Conservation (phyloP, 1,140 invertebrate genomes). For the Meloidogyne hapla region DNA sequence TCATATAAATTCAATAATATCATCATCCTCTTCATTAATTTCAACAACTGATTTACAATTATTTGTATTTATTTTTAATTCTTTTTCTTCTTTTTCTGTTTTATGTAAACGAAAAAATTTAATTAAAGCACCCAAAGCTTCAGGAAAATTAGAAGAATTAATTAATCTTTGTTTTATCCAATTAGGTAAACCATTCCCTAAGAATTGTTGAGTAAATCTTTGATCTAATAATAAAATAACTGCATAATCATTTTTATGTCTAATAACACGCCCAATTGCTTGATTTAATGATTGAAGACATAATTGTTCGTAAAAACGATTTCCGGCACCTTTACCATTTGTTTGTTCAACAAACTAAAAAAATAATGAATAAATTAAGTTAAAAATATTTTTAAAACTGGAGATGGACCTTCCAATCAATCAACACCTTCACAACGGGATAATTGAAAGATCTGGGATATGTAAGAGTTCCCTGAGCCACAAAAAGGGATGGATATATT, state of each 20-base stretch:
- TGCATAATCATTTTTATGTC: conserved; percentile 87
- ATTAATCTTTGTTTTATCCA: conserved; percentile 33
- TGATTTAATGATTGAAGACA: conserved; percentile 92
- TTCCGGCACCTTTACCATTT: conserved; percentile 58
- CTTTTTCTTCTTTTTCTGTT: too few relatives aligned
- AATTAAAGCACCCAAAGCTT: conserved; percentile 24
- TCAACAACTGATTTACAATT: not conserved
- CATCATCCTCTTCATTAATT: not conserved
- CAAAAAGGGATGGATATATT: too few relatives aligned
- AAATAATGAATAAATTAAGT: not conserved
- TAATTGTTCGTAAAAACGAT: conserved; percentile 87
- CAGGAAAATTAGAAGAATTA: conserved; percentile 9
- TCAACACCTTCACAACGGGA: too few relatives aligned
- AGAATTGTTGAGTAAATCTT: conserved; percentile 64
- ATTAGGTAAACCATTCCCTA: conserved; percentile 20
- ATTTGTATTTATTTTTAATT: not conserved
- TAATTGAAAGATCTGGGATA: too few relatives aligned
- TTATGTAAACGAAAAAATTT: conserved; percentile 24
- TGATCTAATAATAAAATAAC: conserved; percentile 87
- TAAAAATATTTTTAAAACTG: not conserved
- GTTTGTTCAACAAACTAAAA: conserved; percentile 3
- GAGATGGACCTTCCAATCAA: too few relatives aligned
- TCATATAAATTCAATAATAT: too few relatives aligned
- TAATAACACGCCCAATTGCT: conserved; percentile 88
- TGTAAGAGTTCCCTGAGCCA: too few relatives aligned